Evolutionary conservation across 2,797 vertebrate genomes (phyloP), one percentile per base, ranked within the genome.

Genomic region (Sebastes cheni): DNA sequence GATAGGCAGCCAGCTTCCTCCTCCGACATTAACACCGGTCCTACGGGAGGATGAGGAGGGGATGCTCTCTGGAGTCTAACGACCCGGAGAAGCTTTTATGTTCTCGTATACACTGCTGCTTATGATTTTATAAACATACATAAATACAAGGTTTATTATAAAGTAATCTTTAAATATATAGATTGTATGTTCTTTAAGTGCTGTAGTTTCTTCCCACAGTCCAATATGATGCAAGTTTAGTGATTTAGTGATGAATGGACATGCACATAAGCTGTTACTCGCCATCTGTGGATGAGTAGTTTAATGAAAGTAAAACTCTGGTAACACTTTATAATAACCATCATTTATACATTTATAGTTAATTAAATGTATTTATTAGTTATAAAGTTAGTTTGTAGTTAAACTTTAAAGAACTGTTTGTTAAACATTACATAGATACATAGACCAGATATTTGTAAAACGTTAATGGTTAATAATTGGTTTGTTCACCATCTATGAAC

Each of bases 1-100:
- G 82, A 81, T 59, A 82, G 92, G 84, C 85, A 88, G 91, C 79
- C 89, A 75, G 75, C 89, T 95, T 95, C 95, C 94, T 94, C 86
- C 80, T 90, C 86, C 88, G 88, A 92, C 89, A 93, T 88, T 46
- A 86, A 82, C 85, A 83, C 83, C 59, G 81, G 78, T 62, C 85
- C 56, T 73, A 23, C 9, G 84, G 89, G 60, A 64, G 22, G 59
- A 61, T 16, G 36, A 62, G 42, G 71, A 75, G 54, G 46, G 46
- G 55, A 69, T 25, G 11, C 1, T 46, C 65, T 20, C 36, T 69
- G 62, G 29, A 68, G n/a, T 29, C 39, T 46, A 12, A 66, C 6
- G 8, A 58, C 6, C 18, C 29, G 36, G 2, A 73, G 18, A 32
- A 22, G 13, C 16, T 39, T 36, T 29, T 14, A 11, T 50, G 16